These are phyloP conservation scores for Ictalurus furcatus DNA, from an alignment of 2,113 vertebrate species.

Conservation along the genomic window DNA sequence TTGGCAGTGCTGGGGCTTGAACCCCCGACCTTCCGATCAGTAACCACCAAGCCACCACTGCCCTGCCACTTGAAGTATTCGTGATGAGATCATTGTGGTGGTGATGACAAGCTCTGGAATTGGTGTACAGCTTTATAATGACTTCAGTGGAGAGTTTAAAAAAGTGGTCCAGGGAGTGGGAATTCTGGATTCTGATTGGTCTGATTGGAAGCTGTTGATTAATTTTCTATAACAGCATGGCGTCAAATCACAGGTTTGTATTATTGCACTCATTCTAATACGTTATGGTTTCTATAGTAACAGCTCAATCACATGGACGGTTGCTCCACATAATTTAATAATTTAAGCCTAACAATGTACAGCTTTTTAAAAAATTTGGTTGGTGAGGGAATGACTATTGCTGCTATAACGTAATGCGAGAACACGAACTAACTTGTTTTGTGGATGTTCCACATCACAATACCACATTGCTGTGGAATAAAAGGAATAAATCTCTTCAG, in stretches of 20 bases:
- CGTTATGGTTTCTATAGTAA: not conserved
- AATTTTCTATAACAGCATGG: not conserved
- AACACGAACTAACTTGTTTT: too few relatives aligned
- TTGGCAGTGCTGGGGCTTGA: too few relatives aligned
- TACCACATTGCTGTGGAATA: not conserved
- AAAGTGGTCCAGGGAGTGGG: not conserved
- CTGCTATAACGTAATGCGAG: not conserved
- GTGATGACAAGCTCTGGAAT: not conserved
- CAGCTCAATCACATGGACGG: not conserved
- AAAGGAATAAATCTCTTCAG: not conserved
- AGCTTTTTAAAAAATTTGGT: not conserved
- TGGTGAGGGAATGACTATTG: not conserved
- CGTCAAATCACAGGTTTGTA: not conserved
- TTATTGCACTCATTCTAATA: not conserved
- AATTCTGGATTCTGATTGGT: not conserved
- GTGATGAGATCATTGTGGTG: not conserved
- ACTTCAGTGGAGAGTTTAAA: not conserved
- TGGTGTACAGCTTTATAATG: not conserved
- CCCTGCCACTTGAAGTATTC: too few relatives aligned
- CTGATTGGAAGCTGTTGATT: not conserved
- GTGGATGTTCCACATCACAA: too few relatives aligned
- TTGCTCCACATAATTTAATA: not conserved
- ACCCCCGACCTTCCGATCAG: too few relatives aligned
- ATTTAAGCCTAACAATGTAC: not conserved
- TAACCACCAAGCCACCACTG: too few relatives aligned